Evolutionary conservation across 2,888 invertebrate genomes (phyloP).

Genomic region (Scaptodrosophila latifasciaeformis): DNA sequence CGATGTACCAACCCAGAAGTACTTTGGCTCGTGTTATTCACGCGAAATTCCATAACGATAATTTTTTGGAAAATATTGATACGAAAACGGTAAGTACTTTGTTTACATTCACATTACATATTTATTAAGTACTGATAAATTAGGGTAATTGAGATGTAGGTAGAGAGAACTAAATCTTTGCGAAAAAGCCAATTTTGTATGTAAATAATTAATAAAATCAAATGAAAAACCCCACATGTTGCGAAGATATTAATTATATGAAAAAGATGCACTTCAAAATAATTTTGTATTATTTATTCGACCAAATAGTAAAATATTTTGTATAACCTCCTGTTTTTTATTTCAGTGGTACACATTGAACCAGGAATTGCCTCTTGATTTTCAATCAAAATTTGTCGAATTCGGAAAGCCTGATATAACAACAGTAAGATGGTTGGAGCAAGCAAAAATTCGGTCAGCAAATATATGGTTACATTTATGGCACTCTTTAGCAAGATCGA

Average conservation of each 20-base stretch:
- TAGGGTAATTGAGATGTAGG: no score
- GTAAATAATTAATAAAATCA: no score
- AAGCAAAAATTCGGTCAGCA: constrained; percentile 70
- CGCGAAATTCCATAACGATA: constrained; percentile 74
- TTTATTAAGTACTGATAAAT: no score
- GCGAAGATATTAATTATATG: no score
- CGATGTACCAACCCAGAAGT: constrained; percentile 70
- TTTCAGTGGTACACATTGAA: constrained; percentile 72
- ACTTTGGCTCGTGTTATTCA: constrained; percentile 73
- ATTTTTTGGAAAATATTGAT: constrained; percentile 73
- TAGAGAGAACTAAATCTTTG: no score
- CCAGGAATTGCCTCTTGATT: constrained; percentile 62
- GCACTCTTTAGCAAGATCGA: constrained; percentile 89
- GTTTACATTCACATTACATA: background rate
- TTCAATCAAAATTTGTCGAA: constrained; percentile 71
- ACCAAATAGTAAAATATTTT: background rate
- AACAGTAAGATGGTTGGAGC: constrained; percentile 72
- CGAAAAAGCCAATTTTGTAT: no score
- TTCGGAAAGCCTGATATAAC: constrained; percentile 70
- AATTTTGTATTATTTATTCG: no score
- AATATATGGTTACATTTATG: constrained; percentile 89
- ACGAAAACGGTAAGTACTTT: constrained; percentile 69
- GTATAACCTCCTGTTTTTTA: constrained; percentile 10
- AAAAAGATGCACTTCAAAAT: no score
- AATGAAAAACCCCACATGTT: no score